Conservation (phyloP, 1,140 invertebrate genomes). For the Drosophila cardini region DNA sequence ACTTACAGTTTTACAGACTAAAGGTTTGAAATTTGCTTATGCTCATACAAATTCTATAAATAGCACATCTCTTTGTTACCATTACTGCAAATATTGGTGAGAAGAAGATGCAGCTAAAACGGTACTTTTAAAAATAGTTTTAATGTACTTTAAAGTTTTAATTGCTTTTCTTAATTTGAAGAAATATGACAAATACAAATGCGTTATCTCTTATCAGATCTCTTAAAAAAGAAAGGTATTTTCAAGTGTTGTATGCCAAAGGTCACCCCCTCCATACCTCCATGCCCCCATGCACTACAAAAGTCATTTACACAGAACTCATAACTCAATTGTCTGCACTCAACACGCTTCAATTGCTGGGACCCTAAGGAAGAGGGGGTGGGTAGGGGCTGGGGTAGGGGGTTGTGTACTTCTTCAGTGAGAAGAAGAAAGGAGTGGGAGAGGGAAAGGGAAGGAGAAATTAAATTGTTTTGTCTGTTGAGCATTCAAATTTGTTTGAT, state of each 20-base stretch:
- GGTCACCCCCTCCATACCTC: background rate
- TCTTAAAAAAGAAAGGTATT: background rate
- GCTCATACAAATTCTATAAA: too few species aligned
- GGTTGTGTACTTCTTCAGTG: too few species aligned
- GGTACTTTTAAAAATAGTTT: too few species aligned
- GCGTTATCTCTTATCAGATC: background rate
- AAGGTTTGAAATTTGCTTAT: too few species aligned
- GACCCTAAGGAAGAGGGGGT: too few species aligned
- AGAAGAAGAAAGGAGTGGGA: background rate
- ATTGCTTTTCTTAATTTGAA: background rate
- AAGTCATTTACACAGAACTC: constrained; percentile 44
- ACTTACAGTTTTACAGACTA: too few species aligned
- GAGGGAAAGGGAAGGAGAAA: background rate
- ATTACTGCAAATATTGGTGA: too few species aligned
- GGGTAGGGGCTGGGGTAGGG: background rate
- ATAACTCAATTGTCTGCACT: constrained; percentile 54
- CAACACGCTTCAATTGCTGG: constrained; percentile 62
- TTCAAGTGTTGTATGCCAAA: background rate
- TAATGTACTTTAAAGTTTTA: background rate
- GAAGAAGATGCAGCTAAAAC: too few species aligned
- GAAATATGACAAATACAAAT: constrained; percentile 31
- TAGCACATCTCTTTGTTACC: too few species aligned
- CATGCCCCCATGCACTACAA: background rate
- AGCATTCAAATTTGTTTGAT: constrained; percentile 57
- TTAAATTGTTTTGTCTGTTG: constrained; percentile 33